These are phyloP conservation scores for Eupithecia subumbrata DNA, from an alignment of 2,888 invertebrate species.

Conservation along the genomic window DNA sequence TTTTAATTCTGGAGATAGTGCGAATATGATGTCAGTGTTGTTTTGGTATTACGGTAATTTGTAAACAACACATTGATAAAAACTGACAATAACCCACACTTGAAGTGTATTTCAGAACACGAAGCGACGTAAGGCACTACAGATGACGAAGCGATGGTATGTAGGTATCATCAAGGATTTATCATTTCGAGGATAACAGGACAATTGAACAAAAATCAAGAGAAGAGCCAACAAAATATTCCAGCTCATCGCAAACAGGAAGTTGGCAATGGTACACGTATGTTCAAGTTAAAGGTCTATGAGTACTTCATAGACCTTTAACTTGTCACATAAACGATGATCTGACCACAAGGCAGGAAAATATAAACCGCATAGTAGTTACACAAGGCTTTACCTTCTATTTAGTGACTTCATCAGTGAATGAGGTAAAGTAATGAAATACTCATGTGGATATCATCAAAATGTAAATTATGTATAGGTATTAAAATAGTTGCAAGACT, in stretches of 20 bases:
- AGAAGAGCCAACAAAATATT: conserved; percentile 10
- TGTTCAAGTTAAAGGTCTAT: conserved; percentile 27
- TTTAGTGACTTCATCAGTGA: conserved; percentile 22
- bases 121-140: background rate
- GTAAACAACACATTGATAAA: background rate
- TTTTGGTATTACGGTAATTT: background rate
- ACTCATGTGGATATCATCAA: background rate
- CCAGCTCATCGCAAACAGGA: conserved; percentile 25
- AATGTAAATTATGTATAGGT: background rate
- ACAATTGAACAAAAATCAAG: background rate
- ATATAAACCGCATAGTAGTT: conserved; percentile 19
- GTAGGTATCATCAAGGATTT: background rate
- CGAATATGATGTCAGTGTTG: conserved; percentile 11
- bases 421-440: conserved; percentile 10
- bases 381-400: conserved; percentile 27
- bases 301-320: conserved; percentile 11
- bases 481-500: background rate
- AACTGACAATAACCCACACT: conserved; percentile 7
- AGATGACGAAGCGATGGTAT: background rate
- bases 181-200: background rate
- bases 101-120: background rate
- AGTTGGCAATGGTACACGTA: conserved; percentile 23
- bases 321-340: conserved; percentile 16
- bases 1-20: conserved; percentile 26
- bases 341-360: conserved; percentile 36